Conservation (phyloP, 2,888 invertebrate species). For the Mellilla xanthometata region DNA sequence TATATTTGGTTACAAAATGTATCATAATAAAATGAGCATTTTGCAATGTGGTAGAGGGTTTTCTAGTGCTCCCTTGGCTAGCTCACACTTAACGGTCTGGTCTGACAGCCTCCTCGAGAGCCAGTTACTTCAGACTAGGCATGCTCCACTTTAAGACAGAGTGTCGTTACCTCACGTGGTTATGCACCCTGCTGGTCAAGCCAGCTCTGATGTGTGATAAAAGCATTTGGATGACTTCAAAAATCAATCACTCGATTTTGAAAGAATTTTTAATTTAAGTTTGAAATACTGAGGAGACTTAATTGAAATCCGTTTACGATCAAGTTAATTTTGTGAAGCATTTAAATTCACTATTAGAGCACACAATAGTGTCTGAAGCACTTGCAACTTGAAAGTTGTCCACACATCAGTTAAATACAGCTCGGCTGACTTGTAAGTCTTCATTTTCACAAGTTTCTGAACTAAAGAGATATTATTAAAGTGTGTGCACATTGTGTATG, state of each 20-base stretch:
- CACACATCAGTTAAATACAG: background rate
- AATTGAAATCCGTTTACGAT: conserved; percentile 1
- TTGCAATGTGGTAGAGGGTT: too few relatives aligned
- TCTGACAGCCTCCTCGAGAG: too few relatives aligned
- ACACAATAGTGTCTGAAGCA: conserved; percentile 7
- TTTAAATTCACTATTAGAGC: conserved; percentile 1
- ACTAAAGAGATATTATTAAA: background rate
- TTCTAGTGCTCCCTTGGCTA: too few relatives aligned
- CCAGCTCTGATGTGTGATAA: too few relatives aligned
- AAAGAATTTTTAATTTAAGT: background rate
- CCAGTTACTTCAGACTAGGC: too few relatives aligned
- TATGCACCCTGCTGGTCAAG: too few relatives aligned
- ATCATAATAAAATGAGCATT: too few relatives aligned
- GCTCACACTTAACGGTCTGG: too few relatives aligned
- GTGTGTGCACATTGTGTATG: background rate
- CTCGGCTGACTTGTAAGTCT: conserved; percentile 3
- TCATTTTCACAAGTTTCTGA: background rate
- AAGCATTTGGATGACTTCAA: too few relatives aligned
- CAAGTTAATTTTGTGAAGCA: conserved; percentile 1
- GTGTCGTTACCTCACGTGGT: too few relatives aligned
- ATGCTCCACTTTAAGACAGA: too few relatives aligned
- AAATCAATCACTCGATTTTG: background rate
- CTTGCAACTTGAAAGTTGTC: conserved; percentile 3
- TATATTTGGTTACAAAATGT: too few relatives aligned
- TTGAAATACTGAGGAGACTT: background rate